A percentile compares a stretch with the other conserved stretches of the same genome.
Conservation (phyloP, 2,888 invertebrate species). For the Cyaniris semiargus region DNA sequence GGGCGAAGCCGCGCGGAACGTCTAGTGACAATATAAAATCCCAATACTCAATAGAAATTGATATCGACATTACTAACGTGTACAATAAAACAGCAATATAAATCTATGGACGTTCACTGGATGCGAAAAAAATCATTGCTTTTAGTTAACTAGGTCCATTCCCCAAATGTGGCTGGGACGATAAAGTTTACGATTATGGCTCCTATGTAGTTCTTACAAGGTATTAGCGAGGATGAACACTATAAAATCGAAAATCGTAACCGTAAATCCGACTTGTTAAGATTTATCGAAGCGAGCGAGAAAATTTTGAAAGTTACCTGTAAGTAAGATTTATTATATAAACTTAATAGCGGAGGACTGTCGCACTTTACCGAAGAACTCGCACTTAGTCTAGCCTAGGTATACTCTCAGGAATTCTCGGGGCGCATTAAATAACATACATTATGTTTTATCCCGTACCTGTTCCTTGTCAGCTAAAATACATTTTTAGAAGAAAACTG, state of each 20-base stretch:
- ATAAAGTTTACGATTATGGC: constrained; percentile 62
- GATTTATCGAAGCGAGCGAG: constrained; percentile 33
- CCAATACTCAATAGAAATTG: neutral
- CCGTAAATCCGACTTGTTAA: constrained; percentile 49
- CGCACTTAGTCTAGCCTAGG: neutral
- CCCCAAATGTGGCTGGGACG: constrained; percentile 56
- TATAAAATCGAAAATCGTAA: constrained; percentile 59
- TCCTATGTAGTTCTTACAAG: constrained; percentile 51
- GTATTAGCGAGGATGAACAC: constrained; percentile 59
- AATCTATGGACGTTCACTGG: constrained; percentile 39
- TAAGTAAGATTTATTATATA: constrained; percentile 26
- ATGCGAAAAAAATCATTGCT: constrained; percentile 45
- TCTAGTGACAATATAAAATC: too few relatives aligned
- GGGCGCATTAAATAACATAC: constrained; percentile 6
- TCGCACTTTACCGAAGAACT: constrained; percentile 22
- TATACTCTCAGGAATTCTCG: constrained; percentile 9
- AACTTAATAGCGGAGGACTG: constrained; percentile 26
- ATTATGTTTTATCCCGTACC: neutral
- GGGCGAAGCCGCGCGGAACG: too few relatives aligned
- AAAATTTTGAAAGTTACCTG: constrained; percentile 33
- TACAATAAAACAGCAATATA: constrained; percentile 14
- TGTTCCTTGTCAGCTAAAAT: neutral
- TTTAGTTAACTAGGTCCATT: constrained; percentile 55
- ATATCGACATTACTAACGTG: neutral
- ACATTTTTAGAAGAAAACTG: neutral